A percentile compares a stretch with the other conserved stretches of the same genome.
These are phyloP conservation scores for Heliconius cydno DNA, from an alignment of 2,888 invertebrate species.

Conservation along the genomic window DNA sequence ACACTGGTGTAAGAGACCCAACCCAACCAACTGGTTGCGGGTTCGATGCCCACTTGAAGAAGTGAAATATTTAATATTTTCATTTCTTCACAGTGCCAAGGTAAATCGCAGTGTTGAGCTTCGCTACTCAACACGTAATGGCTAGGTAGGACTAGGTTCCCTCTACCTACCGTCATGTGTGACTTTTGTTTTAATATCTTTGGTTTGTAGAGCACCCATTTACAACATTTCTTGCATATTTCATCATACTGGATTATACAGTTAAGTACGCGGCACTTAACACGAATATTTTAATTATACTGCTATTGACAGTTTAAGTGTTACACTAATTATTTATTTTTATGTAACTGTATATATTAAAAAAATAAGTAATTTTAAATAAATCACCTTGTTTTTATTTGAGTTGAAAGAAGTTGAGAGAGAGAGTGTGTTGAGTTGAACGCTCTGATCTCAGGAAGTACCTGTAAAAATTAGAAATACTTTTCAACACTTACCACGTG, in stretches of 20 bases:
- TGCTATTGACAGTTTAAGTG: conserved; percentile 11
- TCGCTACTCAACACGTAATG: too few species aligned
- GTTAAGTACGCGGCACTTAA: conserved; percentile 28
- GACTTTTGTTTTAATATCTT: not conserved
- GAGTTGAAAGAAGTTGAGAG: too few species aligned
- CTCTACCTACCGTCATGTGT: too few species aligned
- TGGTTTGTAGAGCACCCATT: conserved; percentile 27
- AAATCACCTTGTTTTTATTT: not conserved
- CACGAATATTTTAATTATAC: conserved; percentile 24
- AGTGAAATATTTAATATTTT: too few species aligned
- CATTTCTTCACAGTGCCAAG: too few species aligned
- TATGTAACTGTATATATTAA: not conserved
- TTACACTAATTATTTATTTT: not conserved
- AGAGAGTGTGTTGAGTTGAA: not conserved
- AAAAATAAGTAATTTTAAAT: not conserved
- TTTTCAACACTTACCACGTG: too few species aligned
- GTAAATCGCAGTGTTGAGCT: too few species aligned
- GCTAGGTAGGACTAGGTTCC: too few species aligned
- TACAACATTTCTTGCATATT: conserved; percentile 30
- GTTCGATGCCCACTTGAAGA: too few species aligned
- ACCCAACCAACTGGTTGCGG: too few species aligned
- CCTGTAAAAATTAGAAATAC: not conserved
- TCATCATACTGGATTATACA: conserved; percentile 22
- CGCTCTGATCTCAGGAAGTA: too few species aligned
- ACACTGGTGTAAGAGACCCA: too few species aligned